Conservation (phyloP, 2,888 invertebrate species). For the Nysson spinosus region DNA sequence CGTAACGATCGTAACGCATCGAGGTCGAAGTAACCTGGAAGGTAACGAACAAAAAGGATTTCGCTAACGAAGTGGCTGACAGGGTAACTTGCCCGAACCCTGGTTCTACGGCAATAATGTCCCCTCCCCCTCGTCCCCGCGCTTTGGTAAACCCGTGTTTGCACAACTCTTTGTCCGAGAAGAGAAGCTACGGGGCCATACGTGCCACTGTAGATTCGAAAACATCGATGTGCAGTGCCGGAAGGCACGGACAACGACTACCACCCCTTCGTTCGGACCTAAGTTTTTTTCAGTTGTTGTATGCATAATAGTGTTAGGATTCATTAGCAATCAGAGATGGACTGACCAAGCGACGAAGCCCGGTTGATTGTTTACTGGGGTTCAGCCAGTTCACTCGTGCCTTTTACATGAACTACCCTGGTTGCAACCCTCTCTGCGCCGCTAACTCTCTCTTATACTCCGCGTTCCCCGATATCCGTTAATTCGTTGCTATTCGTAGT, state of each 20-base stretch:
- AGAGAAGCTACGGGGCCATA: constrained; percentile 51
- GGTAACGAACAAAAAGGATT: constrained; percentile 70
- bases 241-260: constrained; percentile 60
- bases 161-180: constrained; percentile 74
- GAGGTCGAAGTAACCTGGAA: constrained; percentile 65
- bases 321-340: constrained; percentile 78
- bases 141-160: constrained; percentile 69
- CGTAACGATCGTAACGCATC: constrained; percentile 65
- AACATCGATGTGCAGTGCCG: constrained; percentile 27
- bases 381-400: constrained; percentile 44
- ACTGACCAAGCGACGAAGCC: constrained; percentile 57
- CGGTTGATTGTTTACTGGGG: constrained; percentile 74
- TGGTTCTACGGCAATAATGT: constrained; percentile 66
- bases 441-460: constrained; percentile 1
- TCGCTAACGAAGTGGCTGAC: constrained; percentile 75
- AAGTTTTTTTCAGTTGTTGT: constrained; percentile 72
- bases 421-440: constrained; percentile 42
- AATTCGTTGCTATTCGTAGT: background rate
- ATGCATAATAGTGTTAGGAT: constrained; percentile 77
- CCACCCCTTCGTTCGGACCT: constrained; percentile 61
- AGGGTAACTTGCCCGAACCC: constrained; percentile 66
- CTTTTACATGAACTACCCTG: constrained; percentile 40
- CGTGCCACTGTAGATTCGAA: constrained; percentile 17
- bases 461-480: constrained; percentile 15
- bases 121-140: constrained; percentile 59